Evolutionary conservation across 1,140 invertebrate genomes (phyloP), one percentile per base, ranked within the genome.

Genomic region (Euglossa dilemma): DNA sequence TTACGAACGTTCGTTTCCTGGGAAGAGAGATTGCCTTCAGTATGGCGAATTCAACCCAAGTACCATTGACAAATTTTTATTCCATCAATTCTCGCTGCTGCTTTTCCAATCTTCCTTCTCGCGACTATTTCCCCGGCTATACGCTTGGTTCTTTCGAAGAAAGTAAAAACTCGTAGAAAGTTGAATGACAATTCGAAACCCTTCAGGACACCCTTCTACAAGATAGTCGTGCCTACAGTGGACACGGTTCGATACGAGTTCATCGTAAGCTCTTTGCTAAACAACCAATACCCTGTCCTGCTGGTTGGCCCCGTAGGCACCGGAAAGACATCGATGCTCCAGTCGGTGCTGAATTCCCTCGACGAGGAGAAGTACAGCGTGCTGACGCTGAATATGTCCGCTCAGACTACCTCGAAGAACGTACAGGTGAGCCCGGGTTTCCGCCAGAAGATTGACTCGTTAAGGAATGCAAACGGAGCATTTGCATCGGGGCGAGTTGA

Each of bases 371-470:
- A 94, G 74, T 98, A 97, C 91, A 95, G 94, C 64, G 90, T 96
- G 4, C 94, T 98, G 8, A 96, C 96, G 9, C 95, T 98, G 57
- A 98, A 98, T 92, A 97, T 98, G 96, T 98, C 97, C 3, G 97
- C 97, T 6, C 96, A 97, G 95, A 98, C 97, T 0, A 96, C 97
- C 4, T 97, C 97, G 0, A 95, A 95, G 64, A 97, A 97, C 74
- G 94, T 97, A 0, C 97, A 97, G 78, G 92, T 92, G 54, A 77
- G 66, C 59, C 8, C 3, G 61, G 2, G 28, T 36, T 36, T 43
- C 18, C 18, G 8, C 2, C 8, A 9, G 28, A 64, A 16, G 36
- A 64, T 43, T 64, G 25, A 6, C 16, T 54, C 50, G 52, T 72
- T 36, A n/a, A 72, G 25, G 25, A 71, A 71, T 52, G n/a, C n/a